These are phyloP conservation scores for Drosophila chauvacae DNA, from an alignment of 1,140 invertebrate genomes.

Conservation along the genomic window DNA sequence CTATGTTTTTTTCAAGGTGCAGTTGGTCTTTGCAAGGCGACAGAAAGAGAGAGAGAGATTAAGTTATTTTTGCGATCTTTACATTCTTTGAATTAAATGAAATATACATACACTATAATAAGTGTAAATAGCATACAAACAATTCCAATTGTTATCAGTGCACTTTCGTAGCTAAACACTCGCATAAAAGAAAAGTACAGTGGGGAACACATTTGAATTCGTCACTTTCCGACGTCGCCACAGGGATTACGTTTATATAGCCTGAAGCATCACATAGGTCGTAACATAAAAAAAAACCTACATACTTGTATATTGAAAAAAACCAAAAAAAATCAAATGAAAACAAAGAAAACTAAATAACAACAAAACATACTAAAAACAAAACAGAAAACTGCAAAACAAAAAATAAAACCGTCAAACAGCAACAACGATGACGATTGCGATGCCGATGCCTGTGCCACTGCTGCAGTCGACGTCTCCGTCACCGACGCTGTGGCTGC, in stretches of 20 bases:
- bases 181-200: constrained; percentile 25
- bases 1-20: not conserved
- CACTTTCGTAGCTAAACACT: constrained; percentile 32
- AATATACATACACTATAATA: too few species aligned
- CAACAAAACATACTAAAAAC: constrained; percentile 29
- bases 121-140: too few species aligned
- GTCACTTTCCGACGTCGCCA: constrained; percentile 54
- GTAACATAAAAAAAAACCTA: constrained; percentile 32
- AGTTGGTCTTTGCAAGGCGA: not conserved
- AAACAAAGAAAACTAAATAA: constrained; percentile 43
- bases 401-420: constrained; percentile 59
- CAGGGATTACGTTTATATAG: constrained; percentile 71
- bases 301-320: constrained; percentile 2
- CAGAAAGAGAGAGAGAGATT: not conserved
- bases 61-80: too few species aligned
- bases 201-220: constrained; percentile 46
- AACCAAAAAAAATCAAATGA: constrained; percentile 12
- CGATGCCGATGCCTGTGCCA: constrained; percentile 39
- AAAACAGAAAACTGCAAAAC: constrained; percentile 25
- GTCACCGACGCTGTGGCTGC: constrained; percentile 17
- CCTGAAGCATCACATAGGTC: constrained; percentile 29
- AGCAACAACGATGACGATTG: constrained; percentile 60
- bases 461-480: constrained; percentile 9
- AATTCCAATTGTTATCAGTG: constrained; percentile 12
- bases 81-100: too few species aligned